A percentile compares a stretch with the other conserved stretches of the same genome.
These are phyloP conservation scores for Andrena fulva DNA, from an alignment of 2,888 invertebrate species.

Conservation along the genomic window DNA sequence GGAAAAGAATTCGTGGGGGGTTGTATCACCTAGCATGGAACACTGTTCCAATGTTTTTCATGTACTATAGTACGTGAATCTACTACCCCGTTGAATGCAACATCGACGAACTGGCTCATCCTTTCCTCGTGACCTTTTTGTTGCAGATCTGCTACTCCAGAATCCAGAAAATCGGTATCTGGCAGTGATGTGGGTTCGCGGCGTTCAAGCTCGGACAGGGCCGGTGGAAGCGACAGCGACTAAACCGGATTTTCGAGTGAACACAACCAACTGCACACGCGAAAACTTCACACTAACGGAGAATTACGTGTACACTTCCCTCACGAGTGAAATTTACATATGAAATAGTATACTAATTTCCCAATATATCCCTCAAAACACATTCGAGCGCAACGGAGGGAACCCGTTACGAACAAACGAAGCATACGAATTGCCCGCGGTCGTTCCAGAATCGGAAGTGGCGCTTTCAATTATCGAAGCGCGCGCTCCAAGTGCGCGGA, in stretches of 20 bases:
- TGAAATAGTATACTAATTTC: conserved; percentile 15
- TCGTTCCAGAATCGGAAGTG: neutral
- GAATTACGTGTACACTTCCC: conserved; percentile 38
- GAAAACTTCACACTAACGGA: conserved; percentile 4
- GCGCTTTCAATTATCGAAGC: conserved; percentile 3
- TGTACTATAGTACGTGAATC: neutral
- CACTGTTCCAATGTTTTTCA: no score
- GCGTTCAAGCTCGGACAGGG: conserved; percentile 75
- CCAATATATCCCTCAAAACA: conserved; percentile 6
- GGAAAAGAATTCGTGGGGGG: no score
- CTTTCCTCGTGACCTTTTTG: neutral
- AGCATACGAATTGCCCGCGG: neutral
- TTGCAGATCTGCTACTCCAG: conserved; percentile 85
- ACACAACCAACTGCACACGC: neutral
- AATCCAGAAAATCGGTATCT: conserved; percentile 87
- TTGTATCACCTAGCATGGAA: no score
- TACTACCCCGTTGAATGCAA: neutral
- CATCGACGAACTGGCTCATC: no score
- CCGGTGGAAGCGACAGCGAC: conserved; percentile 71
- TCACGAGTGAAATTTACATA: conserved; percentile 38
- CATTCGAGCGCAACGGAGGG: neutral
- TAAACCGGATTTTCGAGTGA: conserved; percentile 9
- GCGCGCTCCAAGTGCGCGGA: neutral
- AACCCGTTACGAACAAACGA: neutral
- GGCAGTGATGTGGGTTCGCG: conserved; percentile 85